phyloP scores from a whole-genome alignment of 1,140 invertebrate genomes.

The Phocides pigmalion region DNA sequence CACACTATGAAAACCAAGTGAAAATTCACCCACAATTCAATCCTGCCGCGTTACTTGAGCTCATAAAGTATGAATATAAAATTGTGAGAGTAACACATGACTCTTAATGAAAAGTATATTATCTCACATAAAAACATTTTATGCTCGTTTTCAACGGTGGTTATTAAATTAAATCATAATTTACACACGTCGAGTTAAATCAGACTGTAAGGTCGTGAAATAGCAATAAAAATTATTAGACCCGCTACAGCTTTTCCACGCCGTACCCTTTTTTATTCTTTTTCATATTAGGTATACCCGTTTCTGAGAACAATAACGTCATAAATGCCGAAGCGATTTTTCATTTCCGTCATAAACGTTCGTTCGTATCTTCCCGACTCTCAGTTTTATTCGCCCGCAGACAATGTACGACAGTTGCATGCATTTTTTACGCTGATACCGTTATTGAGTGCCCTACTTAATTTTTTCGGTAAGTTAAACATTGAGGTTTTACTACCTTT shows the following conservation, averaged over 20 bases:
- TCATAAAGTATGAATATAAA: slow-evolving; percentile 67
- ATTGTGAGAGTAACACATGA: slow-evolving; percentile 63
- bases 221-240: slow-evolving; percentile 76
- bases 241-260: slow-evolving; percentile 54
- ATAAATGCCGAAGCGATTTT: slow-evolving; percentile 75
- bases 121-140: slow-evolving; percentile 78
- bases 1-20: not conserved
- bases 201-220: slow-evolving; percentile 72
- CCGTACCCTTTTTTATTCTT: slow-evolving; percentile 62
- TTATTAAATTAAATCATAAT: slow-evolving; percentile 83
- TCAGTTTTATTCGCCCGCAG: slow-evolving; percentile 52
- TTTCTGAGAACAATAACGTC: slow-evolving; percentile 69
- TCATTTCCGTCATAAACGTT: slow-evolving; percentile 62
- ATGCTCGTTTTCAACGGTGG: slow-evolving; percentile 64
- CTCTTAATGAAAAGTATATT: slow-evolving; percentile 77
- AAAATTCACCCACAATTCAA: slow-evolving; percentile 25
- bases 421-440: slow-evolving; percentile 29
- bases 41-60: slow-evolving; percentile 42
- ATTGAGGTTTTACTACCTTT: not conserved
- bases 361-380: slow-evolving; percentile 52
- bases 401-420: slow-evolving; percentile 52
- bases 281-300: slow-evolving; percentile 62
- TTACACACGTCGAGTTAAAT: slow-evolving; percentile 76
- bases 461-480: slow-evolving; percentile 7
- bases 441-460: slow-evolving; percentile 7